Percentiles rank a stretch among this genome's conserved stretches.
Conservation (phyloP, 2,113 vertebrate genomes). For the Anguilla japonica region DNA sequence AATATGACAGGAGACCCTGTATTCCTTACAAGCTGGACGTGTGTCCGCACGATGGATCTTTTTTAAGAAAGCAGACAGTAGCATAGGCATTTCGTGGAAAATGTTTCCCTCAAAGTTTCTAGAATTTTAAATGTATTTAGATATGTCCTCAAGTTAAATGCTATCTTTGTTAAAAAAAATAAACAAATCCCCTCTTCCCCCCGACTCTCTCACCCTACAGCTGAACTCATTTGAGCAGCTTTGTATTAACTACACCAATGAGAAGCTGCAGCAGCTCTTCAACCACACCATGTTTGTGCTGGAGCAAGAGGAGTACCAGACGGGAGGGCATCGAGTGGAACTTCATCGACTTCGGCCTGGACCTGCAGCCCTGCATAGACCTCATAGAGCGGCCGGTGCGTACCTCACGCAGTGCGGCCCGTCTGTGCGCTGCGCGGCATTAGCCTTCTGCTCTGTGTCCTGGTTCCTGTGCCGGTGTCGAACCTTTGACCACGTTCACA, state of each 20-base stretch:
- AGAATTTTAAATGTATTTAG: neutral
- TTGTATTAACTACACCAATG: slow-evolving; percentile 89
- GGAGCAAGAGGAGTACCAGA: slow-evolving; percentile 89
- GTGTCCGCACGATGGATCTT: neutral
- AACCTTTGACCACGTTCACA: neutral
- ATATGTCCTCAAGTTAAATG: neutral
- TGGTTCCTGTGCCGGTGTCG: neutral
- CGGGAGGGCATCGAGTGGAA: slow-evolving; percentile 87
- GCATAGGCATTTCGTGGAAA: neutral
- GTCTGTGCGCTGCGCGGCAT: neutral
- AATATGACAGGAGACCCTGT: neutral
- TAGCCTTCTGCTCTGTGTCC: neutral
- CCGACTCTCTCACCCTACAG: slow-evolving; percentile 51
- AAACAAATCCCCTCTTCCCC: neutral
- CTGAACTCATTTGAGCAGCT: slow-evolving; percentile 89
- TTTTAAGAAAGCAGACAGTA: neutral
- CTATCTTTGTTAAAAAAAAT: neutral
- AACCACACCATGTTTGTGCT: slow-evolving; percentile 91
- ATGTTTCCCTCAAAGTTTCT: neutral
- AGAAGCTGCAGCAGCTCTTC: slow-evolving; percentile 90
- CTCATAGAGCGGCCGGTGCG: slow-evolving; percentile 84
- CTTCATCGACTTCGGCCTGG: slow-evolving; percentile 86
- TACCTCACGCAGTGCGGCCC: slow-evolving; percentile 9
- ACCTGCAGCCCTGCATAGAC: slow-evolving; percentile 86
- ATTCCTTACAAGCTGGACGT: neutral